phyloP scores from a whole-genome alignment of 2,888 invertebrate genomes.

The Lasioglossum marginatum region DNA sequence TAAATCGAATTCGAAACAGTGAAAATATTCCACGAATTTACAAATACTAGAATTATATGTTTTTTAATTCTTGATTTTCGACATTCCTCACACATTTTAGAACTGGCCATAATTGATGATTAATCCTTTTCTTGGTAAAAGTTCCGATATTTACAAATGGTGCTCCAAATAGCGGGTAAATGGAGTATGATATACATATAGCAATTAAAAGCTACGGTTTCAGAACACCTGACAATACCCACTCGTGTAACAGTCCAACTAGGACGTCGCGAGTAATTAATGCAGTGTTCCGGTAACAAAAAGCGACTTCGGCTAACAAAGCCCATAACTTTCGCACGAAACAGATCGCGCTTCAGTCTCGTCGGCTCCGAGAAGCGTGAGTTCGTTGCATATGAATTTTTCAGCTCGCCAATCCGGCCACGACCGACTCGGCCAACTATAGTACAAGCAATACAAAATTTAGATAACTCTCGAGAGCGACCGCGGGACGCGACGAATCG shows the following conservation, averaged over 20 bases:
- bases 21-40: no score
- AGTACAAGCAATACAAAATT: constrained; percentile 27
- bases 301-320: background rate
- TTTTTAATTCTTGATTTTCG: background rate
- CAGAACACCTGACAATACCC: background rate
- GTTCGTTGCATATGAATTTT: constrained; percentile 9
- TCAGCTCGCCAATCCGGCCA: background rate
- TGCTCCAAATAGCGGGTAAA: background rate
- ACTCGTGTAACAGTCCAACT: background rate
- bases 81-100: background rate
- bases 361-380: background rate
- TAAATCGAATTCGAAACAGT: no score
- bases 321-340: background rate
- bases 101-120: no score
- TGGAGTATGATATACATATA: background rate
- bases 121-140: background rate
- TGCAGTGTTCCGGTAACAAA: background rate
- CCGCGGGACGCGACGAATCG: constrained; percentile 20
- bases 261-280: background rate
- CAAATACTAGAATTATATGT: background rate
- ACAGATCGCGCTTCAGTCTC: background rate
- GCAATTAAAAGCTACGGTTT: background rate
- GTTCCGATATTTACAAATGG: background rate
- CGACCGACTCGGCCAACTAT: background rate
- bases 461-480: background rate